Evolutionary conservation across 2,113 vertebrate species (phyloP).

Genomic region (Neomonachus schauinslandi): DNA sequence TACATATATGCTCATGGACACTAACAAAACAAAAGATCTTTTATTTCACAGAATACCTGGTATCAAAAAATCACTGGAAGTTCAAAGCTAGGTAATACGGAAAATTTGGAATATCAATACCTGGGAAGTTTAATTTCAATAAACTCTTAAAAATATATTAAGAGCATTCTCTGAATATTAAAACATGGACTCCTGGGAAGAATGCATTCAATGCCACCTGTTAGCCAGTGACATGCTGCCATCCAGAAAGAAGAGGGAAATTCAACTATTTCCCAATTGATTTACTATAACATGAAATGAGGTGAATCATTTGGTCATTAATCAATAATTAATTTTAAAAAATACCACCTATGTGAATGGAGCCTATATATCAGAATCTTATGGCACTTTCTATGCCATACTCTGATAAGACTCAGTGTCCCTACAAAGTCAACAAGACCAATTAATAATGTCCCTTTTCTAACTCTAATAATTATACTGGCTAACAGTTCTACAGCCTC

Average conservation of each 20-base stretch:
- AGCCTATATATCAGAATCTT: background rate
- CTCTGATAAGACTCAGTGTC: background rate
- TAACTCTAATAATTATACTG: background rate
- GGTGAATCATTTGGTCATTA: background rate
- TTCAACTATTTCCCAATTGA: background rate
- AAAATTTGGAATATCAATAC: slow-evolving; percentile 40
- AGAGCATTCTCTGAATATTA: slow-evolving; percentile 34
- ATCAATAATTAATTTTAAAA: slow-evolving; percentile 34
- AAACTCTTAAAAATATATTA: slow-evolving; percentile 19
- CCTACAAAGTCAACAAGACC: slow-evolving; percentile 1
- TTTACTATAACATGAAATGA: background rate
- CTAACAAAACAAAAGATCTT: background rate
- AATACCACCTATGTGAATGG: background rate
- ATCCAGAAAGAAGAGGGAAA: background rate
- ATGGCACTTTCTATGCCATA: background rate
- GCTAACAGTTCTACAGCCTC: background rate
- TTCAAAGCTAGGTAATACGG: background rate
- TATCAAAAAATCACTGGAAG: background rate
- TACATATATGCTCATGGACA: background rate
- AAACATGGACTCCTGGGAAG: background rate
- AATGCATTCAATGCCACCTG: background rate
- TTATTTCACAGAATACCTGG: background rate
- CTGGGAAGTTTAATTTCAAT: background rate
- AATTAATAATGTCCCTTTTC: background rate
- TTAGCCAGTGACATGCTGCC: background rate